These are phyloP conservation scores for Chloropsis hardwickii DNA, from an alignment of 2,113 vertebrate species.

Conservation along the genomic window DNA sequence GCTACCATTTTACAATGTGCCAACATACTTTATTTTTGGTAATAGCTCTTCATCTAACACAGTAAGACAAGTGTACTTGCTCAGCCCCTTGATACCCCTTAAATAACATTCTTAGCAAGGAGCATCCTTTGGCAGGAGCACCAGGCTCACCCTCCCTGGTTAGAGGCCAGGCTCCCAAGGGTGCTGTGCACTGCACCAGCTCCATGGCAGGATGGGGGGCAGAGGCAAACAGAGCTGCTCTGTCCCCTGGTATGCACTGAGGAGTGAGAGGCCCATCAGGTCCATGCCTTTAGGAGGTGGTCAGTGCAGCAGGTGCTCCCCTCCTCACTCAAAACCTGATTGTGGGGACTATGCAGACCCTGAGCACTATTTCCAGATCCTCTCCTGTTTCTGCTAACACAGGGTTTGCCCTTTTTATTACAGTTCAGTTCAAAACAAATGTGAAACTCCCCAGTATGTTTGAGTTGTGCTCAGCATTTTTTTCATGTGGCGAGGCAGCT, in stretches of 20 bases:
- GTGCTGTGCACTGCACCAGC: neutral
- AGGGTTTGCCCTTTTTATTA: neutral
- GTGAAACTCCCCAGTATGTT: neutral
- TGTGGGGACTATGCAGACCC: rapidly evolving
- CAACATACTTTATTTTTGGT: constrained; percentile 11
- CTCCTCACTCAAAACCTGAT: neutral
- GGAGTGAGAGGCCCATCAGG: no score
- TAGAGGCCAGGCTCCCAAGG: neutral
- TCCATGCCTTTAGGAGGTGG: neutral
- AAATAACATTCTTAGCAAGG: neutral
- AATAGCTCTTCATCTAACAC: constrained; percentile 20
- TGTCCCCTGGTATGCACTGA: neutral
- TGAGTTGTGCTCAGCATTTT: neutral
- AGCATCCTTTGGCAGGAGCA: neutral
- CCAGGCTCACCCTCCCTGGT: neutral
- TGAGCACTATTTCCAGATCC: neutral
- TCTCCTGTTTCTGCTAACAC: neutral
- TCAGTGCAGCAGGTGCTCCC: neutral
- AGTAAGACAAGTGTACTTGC: neutral
- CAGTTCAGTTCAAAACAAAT: neutral
- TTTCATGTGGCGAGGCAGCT: constrained; percentile 6
- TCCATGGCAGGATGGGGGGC: neutral
- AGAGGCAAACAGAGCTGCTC: neutral
- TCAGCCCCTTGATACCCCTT: neutral
- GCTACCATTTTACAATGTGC: neutral